These are phyloP conservation scores for Halichoeres trimaculatus DNA, from an alignment of 2,113 vertebrate species.

Conservation along the genomic window DNA sequence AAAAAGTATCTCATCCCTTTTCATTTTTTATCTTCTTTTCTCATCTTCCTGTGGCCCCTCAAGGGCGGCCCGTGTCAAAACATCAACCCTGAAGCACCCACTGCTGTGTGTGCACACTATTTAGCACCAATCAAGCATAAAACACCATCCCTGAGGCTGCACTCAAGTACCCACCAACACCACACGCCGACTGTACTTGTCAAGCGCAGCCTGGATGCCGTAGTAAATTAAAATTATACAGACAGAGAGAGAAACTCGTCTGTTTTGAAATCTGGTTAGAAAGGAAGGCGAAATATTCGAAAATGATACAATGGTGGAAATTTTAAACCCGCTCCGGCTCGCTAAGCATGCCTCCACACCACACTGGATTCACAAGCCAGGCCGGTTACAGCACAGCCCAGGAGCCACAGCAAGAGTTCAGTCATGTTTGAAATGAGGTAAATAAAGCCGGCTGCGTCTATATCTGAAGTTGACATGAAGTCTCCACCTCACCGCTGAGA, in stretches of 20 bases:
- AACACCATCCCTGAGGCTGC: slow-evolving; percentile 63
- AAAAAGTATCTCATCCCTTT: slow-evolving; percentile 27
- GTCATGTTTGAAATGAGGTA: slow-evolving; percentile 20
- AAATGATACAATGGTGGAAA: slow-evolving; percentile 52
- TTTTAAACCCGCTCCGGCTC: slow-evolving; percentile 35
- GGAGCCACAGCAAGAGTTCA: slow-evolving; percentile 23
- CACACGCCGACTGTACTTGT: slow-evolving; percentile 21
- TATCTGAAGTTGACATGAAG: slow-evolving; percentile 45
- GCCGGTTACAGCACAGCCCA: slow-evolving; percentile 13
- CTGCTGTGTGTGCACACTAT: slow-evolving; percentile 62
- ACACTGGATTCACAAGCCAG: slow-evolving; percentile 25
- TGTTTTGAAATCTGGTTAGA: slow-evolving; percentile 47
- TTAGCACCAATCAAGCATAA: slow-evolving; percentile 72
- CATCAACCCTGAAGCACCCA: slow-evolving; percentile 32
- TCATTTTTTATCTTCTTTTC: slow-evolving; percentile 15
- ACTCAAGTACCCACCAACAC: slow-evolving; percentile 43
- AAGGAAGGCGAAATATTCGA: slow-evolving; percentile 49
- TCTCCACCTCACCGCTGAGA: slow-evolving; percentile 42
- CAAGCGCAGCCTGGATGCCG: slow-evolving; percentile 29
- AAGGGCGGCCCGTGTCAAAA: slow-evolving; percentile 57
- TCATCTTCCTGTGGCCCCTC: slow-evolving; percentile 38
- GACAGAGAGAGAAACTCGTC: slow-evolving; percentile 21
- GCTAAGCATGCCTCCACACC: slow-evolving; percentile 43
- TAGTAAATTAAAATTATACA: slow-evolving; percentile 48
- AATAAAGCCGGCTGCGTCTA: slow-evolving; percentile 26